Base-by-base conservation (phyloP, 2,113 vertebrate species). In the Entelurus aequoreus region DNA sequence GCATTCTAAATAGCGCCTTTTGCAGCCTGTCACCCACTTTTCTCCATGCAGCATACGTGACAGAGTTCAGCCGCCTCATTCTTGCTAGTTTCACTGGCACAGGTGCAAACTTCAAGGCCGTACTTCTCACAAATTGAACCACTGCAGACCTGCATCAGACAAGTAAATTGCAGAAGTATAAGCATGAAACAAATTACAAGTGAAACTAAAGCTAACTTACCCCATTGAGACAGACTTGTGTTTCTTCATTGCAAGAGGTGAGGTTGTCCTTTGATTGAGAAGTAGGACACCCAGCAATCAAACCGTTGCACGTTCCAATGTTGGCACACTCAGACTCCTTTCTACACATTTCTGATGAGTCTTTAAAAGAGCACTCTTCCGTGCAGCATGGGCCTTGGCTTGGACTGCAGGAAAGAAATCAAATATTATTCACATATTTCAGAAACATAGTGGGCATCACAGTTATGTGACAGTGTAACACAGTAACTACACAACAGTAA, bases 31-130 rank as follows among this genome's bases (percentile, higher is more conserved):
- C 59, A 74, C 97, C 93, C 87, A 99, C 96, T 86, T 90, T 90
- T 97, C 15, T 92, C 88, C 95, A 94, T 94, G 86, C 97, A 98
- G 88, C 96, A 98, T 69, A 99, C 95, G 9, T 99, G 97, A 70
- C 97, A 99, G 53, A 98, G 77, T 49, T 98, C 95, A 36, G 88
- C 92, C 47, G 88, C 92, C 0, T 98, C 95, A 1, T 97, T 92
- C 78, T 92, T 90, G 59, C 89, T 88, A 0, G 95, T 91, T 42
- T 89, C 62, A 53, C 87, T 93, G 66, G 89, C 91, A 76, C 95
- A 98, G 0, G 94, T 98, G 11, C 97, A 99, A 4, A 95, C 92
- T 42, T 97, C 94, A 68, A 99, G 82, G 14, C n/a, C 42, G 0
- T 91, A 80, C 64, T 93, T 95, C 77, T 93, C 91, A 89, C 97